Base-by-base conservation (phyloP, 2,113 vertebrate species). In the Oncorhynchus nerka region DNA sequence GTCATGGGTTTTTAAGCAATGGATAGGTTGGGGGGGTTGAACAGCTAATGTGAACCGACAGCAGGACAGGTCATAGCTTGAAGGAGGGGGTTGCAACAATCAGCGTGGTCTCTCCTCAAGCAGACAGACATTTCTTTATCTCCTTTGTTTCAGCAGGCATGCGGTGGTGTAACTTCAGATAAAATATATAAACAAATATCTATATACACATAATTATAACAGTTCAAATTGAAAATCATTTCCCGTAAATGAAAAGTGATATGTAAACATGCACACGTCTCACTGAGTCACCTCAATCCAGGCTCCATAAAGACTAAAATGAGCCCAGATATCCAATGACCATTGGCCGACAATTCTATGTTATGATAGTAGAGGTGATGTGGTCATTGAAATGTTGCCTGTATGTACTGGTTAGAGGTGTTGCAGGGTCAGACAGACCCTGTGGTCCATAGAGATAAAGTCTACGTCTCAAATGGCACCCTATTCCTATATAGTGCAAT, bases 251-350 rank as follows among this genome's bases (percentile, higher is more conserved):
- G 84, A 89, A 89, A 82, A 89, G 75, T 80, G 85, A 55, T 85
- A 79, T 92, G 92, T 93, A 93, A 94, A 92, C 92, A 93, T 92
- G 91, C 92, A 92, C 91, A 89, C 89, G 79, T 85, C 78, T 75
- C 84, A 85, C 87, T 51, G 84, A 88, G 86, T 26, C 71, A 71
- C 74, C 76, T 20, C 11, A 48, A 77, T 84, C 90, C 88, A 81
- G 84, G 80, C 83, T 83, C 89, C 89, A 76, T 22, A 7, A 80
- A 74, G 74, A 34, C 59, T 45, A 75, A 76, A 55, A 66, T 61
- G 72, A 64, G 67, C 68, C 20, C 45, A 9, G 5, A n/a, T 68
- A 64, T 73, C 80, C 75, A 71, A 76, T 72, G 74, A 80, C 75
- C 79, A 70, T 77, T 67, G 65, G 12, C 22, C 7, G 19, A 22